These are phyloP conservation scores for Eulemur rufifrons DNA, from an alignment of 2,113 vertebrate species.

Conservation along the genomic window DNA sequence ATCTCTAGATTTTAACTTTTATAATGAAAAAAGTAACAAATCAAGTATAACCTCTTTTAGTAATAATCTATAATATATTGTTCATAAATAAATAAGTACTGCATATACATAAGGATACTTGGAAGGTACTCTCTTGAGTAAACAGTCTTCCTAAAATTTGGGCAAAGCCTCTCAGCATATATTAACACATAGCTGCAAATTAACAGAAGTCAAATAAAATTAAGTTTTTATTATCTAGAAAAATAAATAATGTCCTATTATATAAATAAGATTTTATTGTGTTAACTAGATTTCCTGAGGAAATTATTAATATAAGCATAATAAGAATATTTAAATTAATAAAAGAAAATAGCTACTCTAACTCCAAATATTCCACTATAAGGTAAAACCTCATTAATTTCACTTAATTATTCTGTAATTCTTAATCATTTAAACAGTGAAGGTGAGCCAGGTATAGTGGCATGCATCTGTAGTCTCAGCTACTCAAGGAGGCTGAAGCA, in stretches of 20 bases:
- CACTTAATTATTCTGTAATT: not conserved
- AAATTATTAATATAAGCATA: slow-evolving; percentile 25
- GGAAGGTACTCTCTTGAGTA: not conserved
- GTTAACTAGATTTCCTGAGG: not conserved
- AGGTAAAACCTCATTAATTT: slow-evolving; percentile 3
- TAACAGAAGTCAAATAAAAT: not conserved
- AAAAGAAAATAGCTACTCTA: slow-evolving; percentile 5
- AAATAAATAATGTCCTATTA: not conserved
- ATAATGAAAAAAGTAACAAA: not conserved
- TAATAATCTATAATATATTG: not conserved
- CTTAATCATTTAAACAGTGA: not conserved
- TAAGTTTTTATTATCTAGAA: not conserved
- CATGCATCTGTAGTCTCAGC: too few relatives aligned
- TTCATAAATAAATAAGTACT: not conserved
- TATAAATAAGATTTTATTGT: slow-evolving; percentile 13
- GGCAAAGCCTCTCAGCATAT: not conserved
- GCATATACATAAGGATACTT: not conserved
- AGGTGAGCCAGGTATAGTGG: too few relatives aligned
- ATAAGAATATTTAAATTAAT: slow-evolving; percentile 18
- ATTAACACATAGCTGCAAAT: slow-evolving; percentile 19
- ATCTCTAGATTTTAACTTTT: not conserved
- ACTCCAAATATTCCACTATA: not conserved
- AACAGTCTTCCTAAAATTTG: slow-evolving; percentile 9
- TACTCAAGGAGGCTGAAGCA: too few relatives aligned
- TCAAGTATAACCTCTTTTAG: not conserved